A percentile compares a stretch with the other conserved stretches of the same genome.
These are phyloP conservation scores for Clostera curtula DNA, from an alignment of 2,888 invertebrate species.

Conservation along the genomic window DNA sequence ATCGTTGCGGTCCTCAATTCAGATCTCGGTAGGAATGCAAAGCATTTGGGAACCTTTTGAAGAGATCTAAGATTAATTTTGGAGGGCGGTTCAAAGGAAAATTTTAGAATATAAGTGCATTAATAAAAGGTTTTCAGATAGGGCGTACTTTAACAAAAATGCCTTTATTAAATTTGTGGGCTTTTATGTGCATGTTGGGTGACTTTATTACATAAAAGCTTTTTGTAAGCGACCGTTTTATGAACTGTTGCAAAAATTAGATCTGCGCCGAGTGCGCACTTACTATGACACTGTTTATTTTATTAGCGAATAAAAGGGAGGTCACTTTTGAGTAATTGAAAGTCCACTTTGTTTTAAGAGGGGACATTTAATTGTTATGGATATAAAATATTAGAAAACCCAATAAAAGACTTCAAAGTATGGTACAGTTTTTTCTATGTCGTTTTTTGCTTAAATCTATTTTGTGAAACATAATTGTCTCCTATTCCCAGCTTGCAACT, in stretches of 20 bases:
- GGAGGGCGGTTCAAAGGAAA: conserved; percentile 65
- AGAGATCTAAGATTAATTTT: conserved; percentile 69
- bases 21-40: conserved; percentile 54
- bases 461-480: too few relatives aligned
- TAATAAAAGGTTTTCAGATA: conserved; percentile 62
- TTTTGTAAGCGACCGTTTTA: conserved; percentile 37
- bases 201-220: conserved; percentile 59
- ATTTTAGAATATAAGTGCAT: conserved; percentile 71
- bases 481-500: too few relatives aligned
- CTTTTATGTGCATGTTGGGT: conserved; percentile 56
- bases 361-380: too few relatives aligned
- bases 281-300: conserved; percentile 3
- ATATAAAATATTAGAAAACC: too few relatives aligned
- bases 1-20: conserved; percentile 31
- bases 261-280: conserved; percentile 6
- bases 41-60: conserved; percentile 65
- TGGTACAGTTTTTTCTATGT: too few relatives aligned
- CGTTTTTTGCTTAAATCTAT: too few relatives aligned
- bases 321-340: too few relatives aligned
- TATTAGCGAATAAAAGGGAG: too few relatives aligned
- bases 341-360: too few relatives aligned
- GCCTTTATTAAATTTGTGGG: conserved; percentile 68
- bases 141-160: conserved; percentile 58
- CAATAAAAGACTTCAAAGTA: too few relatives aligned
- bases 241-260: conserved; percentile 25